Percentiles rank a stretch among this genome's conserved stretches.
Conservation (phyloP, 2,888 invertebrate genomes). For the Esperia sulphurella region DNA sequence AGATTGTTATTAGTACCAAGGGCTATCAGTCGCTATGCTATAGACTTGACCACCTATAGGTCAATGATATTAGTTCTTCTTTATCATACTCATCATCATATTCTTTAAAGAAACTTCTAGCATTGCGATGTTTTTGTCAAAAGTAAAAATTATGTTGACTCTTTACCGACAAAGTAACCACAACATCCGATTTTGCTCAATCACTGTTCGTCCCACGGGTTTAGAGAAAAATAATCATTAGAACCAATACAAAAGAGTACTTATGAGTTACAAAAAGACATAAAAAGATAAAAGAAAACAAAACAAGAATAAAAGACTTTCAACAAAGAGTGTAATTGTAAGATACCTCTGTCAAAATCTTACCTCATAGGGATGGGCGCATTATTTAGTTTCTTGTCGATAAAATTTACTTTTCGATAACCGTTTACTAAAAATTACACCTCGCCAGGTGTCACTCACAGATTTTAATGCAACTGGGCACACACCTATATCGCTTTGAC, state of each 20-base stretch:
- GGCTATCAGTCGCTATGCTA: no score
- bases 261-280: constrained; percentile 1
- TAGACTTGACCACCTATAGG: no score
- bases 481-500: no score
- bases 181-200: not conserved
- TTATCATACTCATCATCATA: no score
- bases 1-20: no score
- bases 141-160: not conserved
- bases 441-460: no score
- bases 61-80: no score
- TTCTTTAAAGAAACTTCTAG: no score
- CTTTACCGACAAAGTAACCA: not conserved
- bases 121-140: no score
- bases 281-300: not conserved
- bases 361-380: not conserved
- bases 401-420: not conserved
- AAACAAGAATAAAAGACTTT: constrained; percentile 2
- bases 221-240: constrained; percentile 1
- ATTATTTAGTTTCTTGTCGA: not conserved
- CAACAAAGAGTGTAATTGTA: constrained; percentile 7
- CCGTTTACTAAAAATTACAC: no score
- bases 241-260: constrained; percentile 2
- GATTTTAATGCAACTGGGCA: no score
- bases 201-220: constrained; percentile 3
- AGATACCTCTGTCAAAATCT: constrained; percentile 2